Percentiles rank a stretch among this genome's conserved stretches.
phyloP scores from a whole-genome alignment of 2,888 invertebrate species.

The Epistrophella euchroma region DNA sequence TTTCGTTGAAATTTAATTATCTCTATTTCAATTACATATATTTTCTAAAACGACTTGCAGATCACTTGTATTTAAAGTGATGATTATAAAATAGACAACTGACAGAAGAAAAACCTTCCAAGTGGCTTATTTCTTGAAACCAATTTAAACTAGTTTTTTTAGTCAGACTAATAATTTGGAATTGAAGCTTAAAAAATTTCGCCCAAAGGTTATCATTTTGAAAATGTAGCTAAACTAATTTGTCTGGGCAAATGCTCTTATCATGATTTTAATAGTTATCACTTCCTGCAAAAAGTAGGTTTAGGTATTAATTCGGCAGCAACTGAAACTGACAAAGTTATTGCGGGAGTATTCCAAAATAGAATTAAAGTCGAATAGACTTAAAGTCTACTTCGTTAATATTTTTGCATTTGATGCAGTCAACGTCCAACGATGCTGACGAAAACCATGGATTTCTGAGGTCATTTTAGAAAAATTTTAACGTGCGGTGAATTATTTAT shows the following conservation, averaged over 20 bases:
- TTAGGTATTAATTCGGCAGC: background rate
- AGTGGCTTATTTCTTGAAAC: background rate
- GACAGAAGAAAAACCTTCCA: background rate
- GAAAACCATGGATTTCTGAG: too few relatives aligned
- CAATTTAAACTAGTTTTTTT: background rate
- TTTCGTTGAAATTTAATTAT: background rate
- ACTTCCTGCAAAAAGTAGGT: background rate
- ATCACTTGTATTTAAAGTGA: background rate
- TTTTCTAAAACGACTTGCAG: background rate
- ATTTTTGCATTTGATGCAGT: too few relatives aligned
- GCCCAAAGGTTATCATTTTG: background rate
- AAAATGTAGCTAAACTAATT: background rate
- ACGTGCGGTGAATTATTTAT: too few relatives aligned
- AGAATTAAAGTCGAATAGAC: too few relatives aligned
- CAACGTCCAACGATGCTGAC: too few relatives aligned
- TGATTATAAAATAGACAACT: background rate
- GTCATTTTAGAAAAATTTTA: too few relatives aligned
- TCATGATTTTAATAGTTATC: background rate
- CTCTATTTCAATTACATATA: too few relatives aligned
- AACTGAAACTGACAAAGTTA: background rate
- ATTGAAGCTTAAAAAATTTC: background rate
- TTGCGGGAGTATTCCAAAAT: too few relatives aligned
- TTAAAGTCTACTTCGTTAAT: too few relatives aligned
- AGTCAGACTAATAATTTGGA: background rate
- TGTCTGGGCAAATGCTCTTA: constrained; percentile 8